These are phyloP conservation scores for Willisornis vidua DNA, from an alignment of 2,113 vertebrate genomes.

Conservation along the genomic window DNA sequence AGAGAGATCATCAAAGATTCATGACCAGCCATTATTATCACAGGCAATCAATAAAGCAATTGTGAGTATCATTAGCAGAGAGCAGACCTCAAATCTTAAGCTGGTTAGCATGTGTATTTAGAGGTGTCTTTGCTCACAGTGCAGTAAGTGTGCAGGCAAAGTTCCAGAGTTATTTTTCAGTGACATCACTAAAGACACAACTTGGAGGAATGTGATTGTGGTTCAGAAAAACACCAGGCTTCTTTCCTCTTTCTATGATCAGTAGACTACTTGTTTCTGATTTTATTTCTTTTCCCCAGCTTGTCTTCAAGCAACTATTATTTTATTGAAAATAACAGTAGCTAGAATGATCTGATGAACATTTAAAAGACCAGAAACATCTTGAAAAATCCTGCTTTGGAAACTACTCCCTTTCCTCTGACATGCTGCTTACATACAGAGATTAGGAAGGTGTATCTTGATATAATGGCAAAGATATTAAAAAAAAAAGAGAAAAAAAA, in stretches of 20 bases:
- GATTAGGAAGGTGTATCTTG: neutral
- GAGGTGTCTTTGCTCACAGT: neutral
- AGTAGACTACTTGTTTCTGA: neutral
- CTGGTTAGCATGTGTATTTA: neutral
- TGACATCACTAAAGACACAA: neutral
- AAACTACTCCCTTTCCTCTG: neutral
- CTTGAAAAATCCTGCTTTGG: neutral
- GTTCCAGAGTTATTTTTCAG: neutral
- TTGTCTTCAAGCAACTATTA: neutral
- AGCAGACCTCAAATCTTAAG: neutral
- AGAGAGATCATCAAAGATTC: slow-evolving; percentile 35
- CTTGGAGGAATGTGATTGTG: neutral
- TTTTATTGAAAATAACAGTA: neutral
- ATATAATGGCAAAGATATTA: neutral
- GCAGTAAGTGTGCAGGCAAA: neutral
- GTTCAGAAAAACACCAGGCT: neutral
- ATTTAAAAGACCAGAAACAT: neutral
- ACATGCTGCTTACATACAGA: neutral
- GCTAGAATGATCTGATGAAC: neutral
- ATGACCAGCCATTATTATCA: slow-evolving; percentile 33
- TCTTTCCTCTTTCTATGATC: neutral
- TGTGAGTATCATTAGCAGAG: slow-evolving; percentile 49
- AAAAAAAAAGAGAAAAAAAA: neutral
- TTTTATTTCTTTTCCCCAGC: neutral
- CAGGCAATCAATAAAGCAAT: slow-evolving; percentile 67